A percentile compares a stretch with the other conserved stretches of the same genome.
Evolutionary conservation across 2,888 invertebrate genomes (phyloP).

Genomic region (Drosophila macrospina): DNA sequence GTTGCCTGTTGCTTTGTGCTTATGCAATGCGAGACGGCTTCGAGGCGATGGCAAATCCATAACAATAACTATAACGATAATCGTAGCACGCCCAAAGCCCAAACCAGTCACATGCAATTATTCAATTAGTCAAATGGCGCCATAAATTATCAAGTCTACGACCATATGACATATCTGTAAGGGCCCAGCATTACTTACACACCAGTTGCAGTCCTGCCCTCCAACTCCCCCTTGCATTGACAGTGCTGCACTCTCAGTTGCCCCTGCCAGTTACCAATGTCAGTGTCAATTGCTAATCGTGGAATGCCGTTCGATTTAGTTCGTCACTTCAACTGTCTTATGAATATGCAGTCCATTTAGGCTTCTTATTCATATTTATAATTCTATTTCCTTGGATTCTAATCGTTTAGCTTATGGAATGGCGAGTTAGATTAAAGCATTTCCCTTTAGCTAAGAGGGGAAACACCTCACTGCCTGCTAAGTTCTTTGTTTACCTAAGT

Average conservation of each 20-base stretch:
- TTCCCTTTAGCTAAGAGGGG: slow-evolving; percentile 1
- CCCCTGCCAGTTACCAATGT: slow-evolving; percentile 30
- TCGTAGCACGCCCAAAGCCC: slow-evolving; percentile 54
- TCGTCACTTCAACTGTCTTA: slow-evolving; percentile 41
- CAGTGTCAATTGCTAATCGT: slow-evolving; percentile 60
- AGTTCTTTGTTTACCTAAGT: neutral
- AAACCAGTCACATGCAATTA: slow-evolving; percentile 75
- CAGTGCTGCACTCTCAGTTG: neutral
- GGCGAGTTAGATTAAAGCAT: neutral
- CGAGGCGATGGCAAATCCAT: slow-evolving; percentile 47
- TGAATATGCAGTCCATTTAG: slow-evolving; percentile 59
- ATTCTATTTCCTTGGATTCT: slow-evolving; percentile 2
- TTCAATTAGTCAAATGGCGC: slow-evolving; percentile 80
- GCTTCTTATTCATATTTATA: slow-evolving; percentile 5
- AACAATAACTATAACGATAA: slow-evolving; percentile 34
- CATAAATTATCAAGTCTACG: slow-evolving; percentile 77
- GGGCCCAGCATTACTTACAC: slow-evolving; percentile 38
- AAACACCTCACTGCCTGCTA: neutral
- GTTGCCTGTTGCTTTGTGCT: slow-evolving; percentile 13
- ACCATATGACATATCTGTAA: slow-evolving; percentile 33
- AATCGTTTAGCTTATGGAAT: neutral
- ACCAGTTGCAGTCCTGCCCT: neutral
- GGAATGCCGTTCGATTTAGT: slow-evolving; percentile 67
- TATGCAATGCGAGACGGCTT: slow-evolving; percentile 52
- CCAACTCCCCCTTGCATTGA: no score